Evolutionary conservation across 2,797 vertebrate species (phyloP), one percentile per base, ranked within the genome.

Genomic region (Margarornis squamiger): DNA sequence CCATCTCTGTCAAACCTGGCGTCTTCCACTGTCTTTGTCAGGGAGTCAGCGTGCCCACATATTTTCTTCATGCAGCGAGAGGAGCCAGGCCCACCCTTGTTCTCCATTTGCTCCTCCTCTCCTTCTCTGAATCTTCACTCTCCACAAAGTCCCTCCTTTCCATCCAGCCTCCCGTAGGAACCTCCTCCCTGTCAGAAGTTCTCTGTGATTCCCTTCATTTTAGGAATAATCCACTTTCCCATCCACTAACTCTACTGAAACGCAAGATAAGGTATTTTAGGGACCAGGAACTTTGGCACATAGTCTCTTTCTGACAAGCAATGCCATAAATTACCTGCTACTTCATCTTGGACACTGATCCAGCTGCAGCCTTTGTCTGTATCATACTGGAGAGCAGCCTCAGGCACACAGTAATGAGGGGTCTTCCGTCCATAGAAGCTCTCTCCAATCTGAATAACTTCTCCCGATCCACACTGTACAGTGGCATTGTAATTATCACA

Each of bases 381-480:
- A 7, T 97, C 68, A 1, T 92, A 21, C 10, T 95, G 89, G 24
- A 82, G 67, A 58, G 92, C 18, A 4, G 81, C 12, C 21, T 97
- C 94, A 30, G 93, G 88, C 72, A 94, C 93, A 41, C 99, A 99
- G 77, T 99, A 99, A 95, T 99, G 97, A 67, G 98, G 96, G 3
- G 97, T 99, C 95, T 98, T 99, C 62, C 98, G 96, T 63, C 99
- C 99, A 0, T 98, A 99, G 97, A 99, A 98, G 77, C 98, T 98
- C 30, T 99, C 98, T 16, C 97, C 98, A 43, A 99, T 97, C 82
- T 98, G 97, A 91, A 99, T 98, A 59, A 99, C 98, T 94, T 99
- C 97, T 93, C 98, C 99, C 1, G 98, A 99, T n/a, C 98, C 98
- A 63, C 99, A 99, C 62, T 99, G 98, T 68, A 99, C 83, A 18